A percentile compares a stretch with the other conserved stretches of the same genome.
These are phyloP conservation scores for Parauchenoglanis punctatus DNA, from an alignment of 2,797 vertebrate species.

Conservation along the genomic window DNA sequence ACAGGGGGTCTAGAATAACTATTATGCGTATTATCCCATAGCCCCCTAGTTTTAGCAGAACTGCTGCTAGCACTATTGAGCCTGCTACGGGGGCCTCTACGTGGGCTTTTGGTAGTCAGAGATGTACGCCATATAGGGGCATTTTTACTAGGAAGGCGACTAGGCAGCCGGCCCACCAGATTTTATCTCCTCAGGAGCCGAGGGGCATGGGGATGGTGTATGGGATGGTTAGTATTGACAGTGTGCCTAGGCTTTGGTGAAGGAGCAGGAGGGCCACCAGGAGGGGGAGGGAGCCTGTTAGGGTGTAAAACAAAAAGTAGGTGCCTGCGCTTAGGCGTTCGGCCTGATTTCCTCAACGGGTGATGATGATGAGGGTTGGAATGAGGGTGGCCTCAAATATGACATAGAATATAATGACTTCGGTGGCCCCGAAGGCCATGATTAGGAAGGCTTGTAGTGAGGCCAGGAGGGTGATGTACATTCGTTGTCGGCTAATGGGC, in stretches of 20 bases:
- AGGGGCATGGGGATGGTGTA: rapidly evolving
- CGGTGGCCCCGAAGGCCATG: slow-evolving; percentile 20
- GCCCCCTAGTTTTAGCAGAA: slow-evolving; percentile 52
- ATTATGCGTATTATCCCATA: slow-evolving; percentile 60
- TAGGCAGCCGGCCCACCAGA: slow-evolving; percentile 37
- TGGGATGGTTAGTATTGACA: rapidly evolving
- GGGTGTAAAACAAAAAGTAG: slow-evolving; percentile 53
- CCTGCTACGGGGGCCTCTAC: slow-evolving; percentile 57
- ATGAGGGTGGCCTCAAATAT: slow-evolving; percentile 64
- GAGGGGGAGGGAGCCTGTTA: slow-evolving; percentile 18
- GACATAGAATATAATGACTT: slow-evolving; percentile 54
- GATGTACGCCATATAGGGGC: slow-evolving; percentile 46
- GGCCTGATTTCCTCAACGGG: slow-evolving; percentile 55
- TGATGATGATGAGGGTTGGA: slow-evolving; percentile 53
- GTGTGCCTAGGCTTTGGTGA: rapidly evolving
- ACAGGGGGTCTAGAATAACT: rapidly evolving
- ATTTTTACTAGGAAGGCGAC: slow-evolving; percentile 64
- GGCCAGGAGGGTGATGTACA: rapidly evolving
- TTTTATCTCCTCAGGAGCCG: rapidly evolving
- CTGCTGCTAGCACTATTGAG: slow-evolving; percentile 43
- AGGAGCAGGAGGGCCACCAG: neutral
- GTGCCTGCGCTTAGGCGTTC: slow-evolving; percentile 43
- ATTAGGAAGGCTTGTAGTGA: slow-evolving; percentile 46
- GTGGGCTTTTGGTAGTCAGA: slow-evolving; percentile 60
- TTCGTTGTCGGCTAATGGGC: slow-evolving; percentile 37